Evolutionary conservation across 2,888 invertebrate species (phyloP), one percentile per base, ranked within the genome.

Genomic region (Caenorhabditis panamensis): DNA sequence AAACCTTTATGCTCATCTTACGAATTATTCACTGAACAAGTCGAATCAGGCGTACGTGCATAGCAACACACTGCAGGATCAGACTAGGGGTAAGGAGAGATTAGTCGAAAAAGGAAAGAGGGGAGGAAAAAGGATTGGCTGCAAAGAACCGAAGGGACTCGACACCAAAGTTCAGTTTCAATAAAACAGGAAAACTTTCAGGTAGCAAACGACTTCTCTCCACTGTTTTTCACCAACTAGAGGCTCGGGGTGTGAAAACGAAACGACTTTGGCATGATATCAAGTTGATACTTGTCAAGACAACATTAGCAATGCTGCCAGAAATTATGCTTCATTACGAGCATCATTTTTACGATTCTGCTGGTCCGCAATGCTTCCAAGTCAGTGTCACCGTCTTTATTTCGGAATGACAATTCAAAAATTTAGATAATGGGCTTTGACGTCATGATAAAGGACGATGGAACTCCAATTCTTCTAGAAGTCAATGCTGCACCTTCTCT

Each of bases 371-470:
- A n/a, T 92, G 92, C 84, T 92, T 92, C 87, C 92, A 92, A 90
- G 92, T 92, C n/a, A n/a, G 20, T 8, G 22, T 16, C 4, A 22
- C 44, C 20, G 49, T 20, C 31, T n/a, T 44, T 22, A 11, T 6
- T 28, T 36, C 6, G 22, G 26, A 26, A 4, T 58, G 11, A 9
- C 5, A 44, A 62, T n/a, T n/a, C n/a, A n/a, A n/a, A n/a, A n/a
- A n/a, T n/a, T n/a, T 88, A 93, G 92, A 92, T 93, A 62, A 88
- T 93, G 68, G 93, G 93, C 3, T 93, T 93, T 84, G 93, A 93
- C 82, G 91, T 93, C 22, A 84, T 93, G 41, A 85, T 93, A 9
- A 82, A 90, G 47, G 89, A 91, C 13, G 90, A 92, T 82, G 88
- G 92, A 2, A 88, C 90, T 41, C 92, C 92, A 0, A 89, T 92